Evolutionary conservation across 2,888 invertebrate genomes (phyloP).

Genomic region (Lasioglossum zephyrum): DNA sequence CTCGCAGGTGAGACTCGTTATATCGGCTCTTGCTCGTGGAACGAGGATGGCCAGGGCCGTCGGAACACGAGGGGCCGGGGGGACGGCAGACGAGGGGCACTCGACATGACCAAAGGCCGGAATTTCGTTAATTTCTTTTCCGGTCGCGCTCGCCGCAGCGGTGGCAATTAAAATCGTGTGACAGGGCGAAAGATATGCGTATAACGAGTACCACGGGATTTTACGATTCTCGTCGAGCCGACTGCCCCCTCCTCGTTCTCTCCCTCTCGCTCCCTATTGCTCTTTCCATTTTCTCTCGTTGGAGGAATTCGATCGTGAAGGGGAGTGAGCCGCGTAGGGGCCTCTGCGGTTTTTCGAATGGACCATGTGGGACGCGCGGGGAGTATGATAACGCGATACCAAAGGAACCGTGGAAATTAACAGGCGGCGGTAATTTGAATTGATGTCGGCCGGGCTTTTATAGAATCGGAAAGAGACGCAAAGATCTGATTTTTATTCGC

Average conservation of each 20-base stretch:
- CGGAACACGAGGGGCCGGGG: background rate
- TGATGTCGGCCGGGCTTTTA: background rate
- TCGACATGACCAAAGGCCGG: conserved; percentile 58
- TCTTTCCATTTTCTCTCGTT: background rate
- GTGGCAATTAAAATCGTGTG: conserved; percentile 65
- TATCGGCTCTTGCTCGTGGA: conserved; percentile 15
- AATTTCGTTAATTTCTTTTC: conserved; percentile 65
- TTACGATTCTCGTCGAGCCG: conserved; percentile 50
- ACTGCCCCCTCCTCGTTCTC: background rate
- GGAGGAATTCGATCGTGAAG: conserved; percentile 46
- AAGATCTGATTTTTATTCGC: background rate
- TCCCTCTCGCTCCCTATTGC: background rate
- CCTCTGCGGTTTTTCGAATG: conserved; percentile 41
- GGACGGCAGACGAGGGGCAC: conserved; percentile 9
- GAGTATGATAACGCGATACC: conserved; percentile 17
- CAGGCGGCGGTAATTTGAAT: conserved; percentile 42
- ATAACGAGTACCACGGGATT: conserved; percentile 61
- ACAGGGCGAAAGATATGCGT: conserved; percentile 61
- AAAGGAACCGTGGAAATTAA: conserved; percentile 46
- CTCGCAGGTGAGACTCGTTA: conserved; percentile 61
- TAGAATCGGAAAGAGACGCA: background rate
- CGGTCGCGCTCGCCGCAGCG: conserved; percentile 56
- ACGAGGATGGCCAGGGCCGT: background rate
- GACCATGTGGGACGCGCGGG: background rate
- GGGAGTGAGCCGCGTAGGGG: background rate